Conservation (phyloP, 1,140 invertebrate species). For the Streblospio benedicti region DNA sequence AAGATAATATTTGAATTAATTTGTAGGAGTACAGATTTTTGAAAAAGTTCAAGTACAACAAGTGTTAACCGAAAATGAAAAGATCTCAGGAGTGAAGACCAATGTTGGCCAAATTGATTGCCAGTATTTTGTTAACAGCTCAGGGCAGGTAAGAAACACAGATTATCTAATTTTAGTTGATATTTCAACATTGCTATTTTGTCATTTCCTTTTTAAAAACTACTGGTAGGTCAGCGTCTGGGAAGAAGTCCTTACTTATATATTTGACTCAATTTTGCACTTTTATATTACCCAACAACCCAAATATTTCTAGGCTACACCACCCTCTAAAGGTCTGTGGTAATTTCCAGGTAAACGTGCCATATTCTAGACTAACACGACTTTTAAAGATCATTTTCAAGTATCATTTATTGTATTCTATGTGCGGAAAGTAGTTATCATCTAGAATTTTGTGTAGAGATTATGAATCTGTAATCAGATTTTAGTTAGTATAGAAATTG, state of each 20-base stretch:
- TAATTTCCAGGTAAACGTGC: no score
- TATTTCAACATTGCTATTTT: neutral
- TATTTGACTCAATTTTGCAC: neutral
- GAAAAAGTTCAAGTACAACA: conserved; percentile 67
- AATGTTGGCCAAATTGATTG: conserved; percentile 67
- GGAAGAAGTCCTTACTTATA: neutral
- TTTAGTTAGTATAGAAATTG: no score
- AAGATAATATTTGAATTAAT: conserved; percentile 14
- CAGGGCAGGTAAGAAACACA: conserved; percentile 57
- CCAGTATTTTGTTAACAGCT: conserved; percentile 85
- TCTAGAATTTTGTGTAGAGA: no score
- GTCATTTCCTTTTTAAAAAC: neutral
- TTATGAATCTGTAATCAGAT: neutral
- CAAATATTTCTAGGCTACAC: no score
- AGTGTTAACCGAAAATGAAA: conserved; percentile 56
- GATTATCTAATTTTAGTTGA: conserved; percentile 5
- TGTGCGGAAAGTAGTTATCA: no score
- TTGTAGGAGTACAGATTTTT: conserved; percentile 68
- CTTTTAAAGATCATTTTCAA: no score
- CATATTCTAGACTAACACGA: no score
- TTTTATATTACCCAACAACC: no score
- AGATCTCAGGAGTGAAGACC: conserved; percentile 65
- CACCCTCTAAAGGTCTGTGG: no score
- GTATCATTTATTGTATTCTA: no score
- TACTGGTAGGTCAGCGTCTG: neutral